Evolutionary conservation across 2,113 vertebrate genomes (phyloP), one percentile per base, ranked within the genome.

Genomic region (Dipodomys merriami): DNA sequence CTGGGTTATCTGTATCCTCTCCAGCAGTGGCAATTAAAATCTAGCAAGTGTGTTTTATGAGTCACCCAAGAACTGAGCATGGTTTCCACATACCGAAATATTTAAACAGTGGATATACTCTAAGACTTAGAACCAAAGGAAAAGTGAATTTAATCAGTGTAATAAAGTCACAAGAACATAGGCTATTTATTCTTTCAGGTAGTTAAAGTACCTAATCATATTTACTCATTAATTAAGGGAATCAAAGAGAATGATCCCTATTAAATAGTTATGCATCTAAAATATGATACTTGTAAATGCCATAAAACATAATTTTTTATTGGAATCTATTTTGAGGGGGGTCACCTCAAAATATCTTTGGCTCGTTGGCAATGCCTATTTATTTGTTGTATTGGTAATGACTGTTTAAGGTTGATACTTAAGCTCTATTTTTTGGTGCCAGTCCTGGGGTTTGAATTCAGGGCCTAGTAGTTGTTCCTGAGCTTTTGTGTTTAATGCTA

Each of bases 101-200:
- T 44, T 84, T 67, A 85, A 67, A 53, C 39, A 78, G 74, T 85
- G 76, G 49, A 53, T 19, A 91, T 60, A 60, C 46, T 18, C 20
- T 11, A 62, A 60, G 44, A 67, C 30, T 84, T 74, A 35, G 77
- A 65, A 3, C n/a, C 83, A 81, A 81, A 85, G 30, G 30, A 92
- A 96, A 89, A 35, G 9, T 25, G 91, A 90, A 82, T 86, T 78
- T 77, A 88, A 84, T 44, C 67, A 82, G 81, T 64, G 29, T 27
- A 86, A 91, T 77, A 88, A 88, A 86, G 88, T n/a, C 60, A 15
- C 25, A 79, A 33, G 29, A 69, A 64, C 33, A 71, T 7, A 65
- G 74, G 29, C 73, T 79, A 33, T 67, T 83, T 82, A 91, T 73
- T 80, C 72, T 9, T 95, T 33, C 18, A n/a, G 46, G 25, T 19